These are phyloP conservation scores for Calyptomena viridis DNA, from an alignment of 2,113 vertebrate genomes.

Conservation along the genomic window DNA sequence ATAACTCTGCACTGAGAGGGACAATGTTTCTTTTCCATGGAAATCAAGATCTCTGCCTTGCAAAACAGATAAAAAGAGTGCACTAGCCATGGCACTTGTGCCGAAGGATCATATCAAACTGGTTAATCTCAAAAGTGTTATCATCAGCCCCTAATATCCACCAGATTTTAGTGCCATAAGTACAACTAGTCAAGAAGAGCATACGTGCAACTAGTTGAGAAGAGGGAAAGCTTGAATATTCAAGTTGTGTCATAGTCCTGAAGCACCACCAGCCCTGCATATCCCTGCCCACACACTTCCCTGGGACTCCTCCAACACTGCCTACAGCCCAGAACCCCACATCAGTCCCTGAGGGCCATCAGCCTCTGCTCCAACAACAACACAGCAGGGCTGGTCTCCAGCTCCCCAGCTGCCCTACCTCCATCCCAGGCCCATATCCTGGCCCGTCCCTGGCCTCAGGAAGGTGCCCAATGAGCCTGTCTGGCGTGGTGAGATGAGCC, in stretches of 20 bases:
- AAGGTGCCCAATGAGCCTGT: background rate
- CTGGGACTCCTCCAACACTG: background rate
- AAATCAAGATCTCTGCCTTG: background rate
- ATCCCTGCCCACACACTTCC: background rate
- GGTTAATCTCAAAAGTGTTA: background rate
- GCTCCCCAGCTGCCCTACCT: background rate
- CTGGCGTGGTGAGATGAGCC: background rate
- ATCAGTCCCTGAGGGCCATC: background rate
- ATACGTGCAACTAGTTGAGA: background rate
- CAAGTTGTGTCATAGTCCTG: background rate
- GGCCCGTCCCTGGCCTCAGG: background rate
- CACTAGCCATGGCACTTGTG: accelerated
- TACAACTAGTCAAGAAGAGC: background rate
- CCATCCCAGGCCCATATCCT: too few relatives aligned
- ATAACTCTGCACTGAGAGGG: background rate
- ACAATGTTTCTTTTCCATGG: accelerated
- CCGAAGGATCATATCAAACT: background rate
- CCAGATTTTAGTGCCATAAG: background rate
- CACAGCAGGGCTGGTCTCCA: background rate
- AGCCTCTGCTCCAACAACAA: background rate
- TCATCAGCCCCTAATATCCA: background rate
- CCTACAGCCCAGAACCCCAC: background rate
- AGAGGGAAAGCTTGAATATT: background rate
- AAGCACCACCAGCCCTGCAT: background rate
- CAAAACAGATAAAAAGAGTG: background rate